Evolutionary conservation across 2,888 invertebrate genomes (phyloP).

Genomic region (Rhimphoctona megacephalus): DNA sequence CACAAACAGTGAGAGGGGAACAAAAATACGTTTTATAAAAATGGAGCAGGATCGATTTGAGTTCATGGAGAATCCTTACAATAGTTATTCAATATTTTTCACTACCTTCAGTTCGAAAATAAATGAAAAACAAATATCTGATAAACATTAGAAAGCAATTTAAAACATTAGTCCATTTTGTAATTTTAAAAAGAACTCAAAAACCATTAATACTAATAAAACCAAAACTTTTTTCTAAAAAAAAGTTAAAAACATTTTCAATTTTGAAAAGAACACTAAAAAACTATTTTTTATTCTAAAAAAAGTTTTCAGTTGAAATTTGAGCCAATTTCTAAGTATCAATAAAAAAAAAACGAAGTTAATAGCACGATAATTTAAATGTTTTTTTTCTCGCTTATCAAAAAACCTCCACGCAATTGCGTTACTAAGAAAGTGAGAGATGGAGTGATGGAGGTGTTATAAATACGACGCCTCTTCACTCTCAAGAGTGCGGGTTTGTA

Average conservation of each 20-base stretch:
- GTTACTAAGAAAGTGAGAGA: background rate
- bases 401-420: background rate
- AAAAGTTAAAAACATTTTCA: too few relatives aligned
- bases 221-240: too few relatives aligned
- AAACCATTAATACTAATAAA: too few relatives aligned
- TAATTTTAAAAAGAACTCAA: too few relatives aligned
- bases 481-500: background rate
- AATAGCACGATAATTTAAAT: background rate
- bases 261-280: background rate
- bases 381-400: background rate
- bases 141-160: background rate
- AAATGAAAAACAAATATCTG: background rate
- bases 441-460: background rate
- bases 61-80: background rate
- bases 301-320: background rate
- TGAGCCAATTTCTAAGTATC: background rate
- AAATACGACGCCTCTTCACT: background rate
- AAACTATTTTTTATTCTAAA: background rate
- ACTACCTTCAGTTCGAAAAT: background rate
- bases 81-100: background rate
- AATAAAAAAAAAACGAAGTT: background rate
- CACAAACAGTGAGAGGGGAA: background rate
- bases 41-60: background rate
- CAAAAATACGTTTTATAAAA: background rate
- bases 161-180: background rate